Evolutionary conservation across 2,888 invertebrate genomes (phyloP).

Genomic region (Latheticus oryzae): DNA sequence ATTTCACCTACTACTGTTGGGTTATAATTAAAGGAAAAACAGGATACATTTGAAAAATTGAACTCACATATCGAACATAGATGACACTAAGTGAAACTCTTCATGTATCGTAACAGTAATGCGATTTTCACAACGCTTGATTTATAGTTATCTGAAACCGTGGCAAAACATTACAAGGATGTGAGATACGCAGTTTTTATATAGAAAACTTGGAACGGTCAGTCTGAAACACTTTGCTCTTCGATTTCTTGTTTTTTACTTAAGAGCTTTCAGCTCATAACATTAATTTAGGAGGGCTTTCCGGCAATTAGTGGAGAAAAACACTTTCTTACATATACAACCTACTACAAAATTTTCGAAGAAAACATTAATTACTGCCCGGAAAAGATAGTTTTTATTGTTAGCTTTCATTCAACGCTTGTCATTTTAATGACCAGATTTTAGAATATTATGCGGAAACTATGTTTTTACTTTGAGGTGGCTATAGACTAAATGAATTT

Average conservation of each 20-base stretch:
- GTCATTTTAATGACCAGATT: too few relatives aligned
- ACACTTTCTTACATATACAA: slow-evolving; percentile 25
- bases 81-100: slow-evolving; percentile 43
- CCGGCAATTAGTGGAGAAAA: slow-evolving; percentile 24
- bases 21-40: slow-evolving; percentile 18
- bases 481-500: too few relatives aligned
- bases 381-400: neutral
- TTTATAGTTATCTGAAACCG: slow-evolving; percentile 41
- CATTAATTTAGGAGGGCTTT: slow-evolving; percentile 28
- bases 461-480: too few relatives aligned
- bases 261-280: slow-evolving; percentile 29
- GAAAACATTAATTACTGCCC: slow-evolving; percentile 12
- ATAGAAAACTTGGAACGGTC: slow-evolving; percentile 32
- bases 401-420: neutral
- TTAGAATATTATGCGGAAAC: too few relatives aligned
- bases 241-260: slow-evolving; percentile 32
- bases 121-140: slow-evolving; percentile 45
- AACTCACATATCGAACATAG: neutral
- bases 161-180: slow-evolving; percentile 37
- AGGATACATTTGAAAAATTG: slow-evolving; percentile 1
- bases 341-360: slow-evolving; percentile 3
- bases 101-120: slow-evolving; percentile 48
- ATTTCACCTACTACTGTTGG: slow-evolving; percentile 20
- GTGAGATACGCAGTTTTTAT: slow-evolving; percentile 23
- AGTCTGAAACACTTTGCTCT: slow-evolving; percentile 29